Percentiles rank a stretch among this genome's conserved stretches.
Conservation (phyloP, 2,113 vertebrate species). For the Periophthalmus modestus region DNA sequence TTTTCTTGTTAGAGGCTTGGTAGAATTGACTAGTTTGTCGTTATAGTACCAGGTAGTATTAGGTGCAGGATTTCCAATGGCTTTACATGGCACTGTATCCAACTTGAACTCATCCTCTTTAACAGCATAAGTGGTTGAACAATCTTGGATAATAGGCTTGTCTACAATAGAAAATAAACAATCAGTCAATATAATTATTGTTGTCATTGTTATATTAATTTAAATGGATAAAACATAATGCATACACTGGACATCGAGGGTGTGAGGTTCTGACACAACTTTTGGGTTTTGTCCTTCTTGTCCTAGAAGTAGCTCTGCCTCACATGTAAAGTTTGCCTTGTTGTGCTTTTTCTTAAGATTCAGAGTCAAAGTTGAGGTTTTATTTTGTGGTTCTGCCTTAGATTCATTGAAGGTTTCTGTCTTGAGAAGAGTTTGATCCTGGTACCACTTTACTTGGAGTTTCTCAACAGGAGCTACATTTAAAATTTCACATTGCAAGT, state of each 20-base stretch:
- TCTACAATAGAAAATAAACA: slow-evolving; percentile 29
- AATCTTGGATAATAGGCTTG: slow-evolving; percentile 23
- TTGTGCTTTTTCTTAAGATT: slow-evolving; percentile 26
- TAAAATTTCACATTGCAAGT: slow-evolving; percentile 49
- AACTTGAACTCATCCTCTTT: slow-evolving; percentile 20
- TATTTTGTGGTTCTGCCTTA: not conserved
- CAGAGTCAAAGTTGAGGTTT: not conserved
- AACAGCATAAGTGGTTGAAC: not conserved
- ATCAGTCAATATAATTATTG: not conserved
- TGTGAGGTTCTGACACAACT: not conserved
- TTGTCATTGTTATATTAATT: not conserved
- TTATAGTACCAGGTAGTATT: slow-evolving; percentile 35
- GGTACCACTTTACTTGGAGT: slow-evolving; percentile 54
- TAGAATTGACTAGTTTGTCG: not conserved
- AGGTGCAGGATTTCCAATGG: slow-evolving; percentile 52
- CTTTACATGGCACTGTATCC: slow-evolving; percentile 10
- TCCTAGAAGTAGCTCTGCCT: slow-evolving; percentile 50
- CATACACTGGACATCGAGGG: slow-evolving; percentile 56
- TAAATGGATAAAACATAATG: not conserved
- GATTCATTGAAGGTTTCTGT: rapidly evolving
- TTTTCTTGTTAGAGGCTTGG: slow-evolving; percentile 17
- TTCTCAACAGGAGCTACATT: slow-evolving; percentile 35
- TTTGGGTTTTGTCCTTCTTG: slow-evolving; percentile 24
- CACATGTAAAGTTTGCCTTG: slow-evolving; percentile 39
- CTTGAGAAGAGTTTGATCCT: rapidly evolving